These are phyloP conservation scores for Brachionus sp. DNA, from an alignment of 1,140 invertebrate genomes.

Conservation along the genomic window DNA sequence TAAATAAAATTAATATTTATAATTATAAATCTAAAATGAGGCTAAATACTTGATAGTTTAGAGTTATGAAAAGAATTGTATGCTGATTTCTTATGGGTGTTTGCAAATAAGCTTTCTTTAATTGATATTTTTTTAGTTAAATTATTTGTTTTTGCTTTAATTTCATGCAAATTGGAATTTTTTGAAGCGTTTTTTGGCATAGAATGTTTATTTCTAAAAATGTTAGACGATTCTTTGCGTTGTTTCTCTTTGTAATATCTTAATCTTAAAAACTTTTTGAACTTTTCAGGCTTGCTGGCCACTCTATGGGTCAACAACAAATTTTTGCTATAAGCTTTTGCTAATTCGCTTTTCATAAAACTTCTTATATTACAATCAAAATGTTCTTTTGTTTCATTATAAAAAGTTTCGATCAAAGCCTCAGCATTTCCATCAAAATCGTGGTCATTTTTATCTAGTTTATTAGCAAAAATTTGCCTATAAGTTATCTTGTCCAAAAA, in stretches of 20 bases:
- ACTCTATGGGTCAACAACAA: background rate
- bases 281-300: background rate
- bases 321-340: conserved; percentile 23
- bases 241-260: background rate
- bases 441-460: background rate
- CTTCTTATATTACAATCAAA: background rate
- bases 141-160: conserved; percentile 29
- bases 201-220: background rate
- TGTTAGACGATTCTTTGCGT: background rate
- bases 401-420: background rate
- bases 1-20: conserved; percentile 13
- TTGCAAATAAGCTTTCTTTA: background rate
- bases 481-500: background rate
- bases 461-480: background rate
- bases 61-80: conserved; percentile 39
- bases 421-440: background rate
- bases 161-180: background rate
- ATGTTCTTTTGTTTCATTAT: background rate
- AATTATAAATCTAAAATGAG: background rate
- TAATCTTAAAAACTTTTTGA: background rate
- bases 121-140: conserved; percentile 40
- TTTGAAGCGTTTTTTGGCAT: background rate
- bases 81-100: conserved; percentile 31
- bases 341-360: background rate
- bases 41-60: conserved; percentile 36